These are phyloP conservation scores for Pteropus rufus DNA, from an alignment of 2,797 vertebrate genomes.

Conservation along the genomic window DNA sequence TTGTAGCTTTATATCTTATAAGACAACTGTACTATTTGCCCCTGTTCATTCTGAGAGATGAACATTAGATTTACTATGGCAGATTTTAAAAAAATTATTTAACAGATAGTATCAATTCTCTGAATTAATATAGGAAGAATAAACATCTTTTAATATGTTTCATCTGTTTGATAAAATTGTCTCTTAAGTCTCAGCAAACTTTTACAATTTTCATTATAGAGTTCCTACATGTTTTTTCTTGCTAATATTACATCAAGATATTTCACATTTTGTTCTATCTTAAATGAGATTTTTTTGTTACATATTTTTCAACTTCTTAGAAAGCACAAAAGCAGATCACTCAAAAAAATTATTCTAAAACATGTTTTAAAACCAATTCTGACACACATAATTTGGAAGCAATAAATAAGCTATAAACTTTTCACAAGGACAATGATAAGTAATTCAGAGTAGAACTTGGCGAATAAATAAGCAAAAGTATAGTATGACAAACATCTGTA, in stretches of 20 bases:
- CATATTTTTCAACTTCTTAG: neutral
- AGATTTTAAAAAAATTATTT: neutral
- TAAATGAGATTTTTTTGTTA: neutral
- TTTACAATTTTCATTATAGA: constrained; percentile 13
- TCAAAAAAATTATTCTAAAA: neutral
- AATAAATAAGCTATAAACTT: constrained; percentile 34
- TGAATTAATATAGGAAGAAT: neutral
- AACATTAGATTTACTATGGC: neutral
- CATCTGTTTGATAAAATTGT: neutral
- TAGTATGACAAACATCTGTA: neutral
- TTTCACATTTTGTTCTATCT: neutral
- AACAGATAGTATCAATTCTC: neutral
- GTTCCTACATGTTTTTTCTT: neutral
- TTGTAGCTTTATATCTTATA: neutral
- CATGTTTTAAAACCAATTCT: constrained; percentile 52
- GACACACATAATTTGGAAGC: constrained; percentile 36
- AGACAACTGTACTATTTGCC: neutral
- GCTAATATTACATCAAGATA: neutral
- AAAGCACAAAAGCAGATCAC: constrained; percentile 18
- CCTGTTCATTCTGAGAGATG: neutral
- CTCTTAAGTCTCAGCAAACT: neutral
- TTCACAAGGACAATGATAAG: constrained; percentile 35
- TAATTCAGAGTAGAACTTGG: constrained; percentile 3
- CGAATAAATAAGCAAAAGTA: constrained; percentile 18
- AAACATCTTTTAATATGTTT: neutral